These are phyloP conservation scores for Turdus rufiventris DNA, from an alignment of 2,113 vertebrate species.

Conservation along the genomic window DNA sequence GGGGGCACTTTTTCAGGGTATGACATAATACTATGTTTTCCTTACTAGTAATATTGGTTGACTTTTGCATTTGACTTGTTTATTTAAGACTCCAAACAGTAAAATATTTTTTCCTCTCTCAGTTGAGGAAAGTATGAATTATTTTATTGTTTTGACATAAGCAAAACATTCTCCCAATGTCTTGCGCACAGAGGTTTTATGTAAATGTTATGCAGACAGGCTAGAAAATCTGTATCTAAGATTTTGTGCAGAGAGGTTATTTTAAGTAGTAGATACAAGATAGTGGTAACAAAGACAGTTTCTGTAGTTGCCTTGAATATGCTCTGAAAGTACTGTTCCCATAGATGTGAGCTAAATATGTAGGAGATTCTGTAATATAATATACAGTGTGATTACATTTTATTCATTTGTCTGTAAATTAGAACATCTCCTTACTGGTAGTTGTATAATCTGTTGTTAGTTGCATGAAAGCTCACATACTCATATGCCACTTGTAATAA, in stretches of 20 bases:
- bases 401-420: background rate
- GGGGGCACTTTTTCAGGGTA: background rate
- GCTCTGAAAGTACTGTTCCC: background rate
- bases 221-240: background rate
- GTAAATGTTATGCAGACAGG: background rate
- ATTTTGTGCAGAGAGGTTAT: background rate
- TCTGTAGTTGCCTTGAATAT: background rate
- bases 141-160: background rate
- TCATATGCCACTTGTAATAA: background rate
- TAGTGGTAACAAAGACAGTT: background rate
- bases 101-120: background rate
- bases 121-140: background rate
- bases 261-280: background rate
- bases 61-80: background rate
- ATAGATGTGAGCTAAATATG: background rate
- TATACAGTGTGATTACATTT: background rate
- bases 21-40: conserved; percentile 8
- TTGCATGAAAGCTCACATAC: background rate
- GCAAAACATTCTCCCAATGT: background rate
- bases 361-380: background rate
- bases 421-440: background rate
- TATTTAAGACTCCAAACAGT: background rate
- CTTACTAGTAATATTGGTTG: background rate
- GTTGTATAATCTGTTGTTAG: background rate
- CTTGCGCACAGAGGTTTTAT: background rate